phyloP scores from a whole-genome alignment of 2,113 vertebrate genomes.

The Anguilla japonica region DNA sequence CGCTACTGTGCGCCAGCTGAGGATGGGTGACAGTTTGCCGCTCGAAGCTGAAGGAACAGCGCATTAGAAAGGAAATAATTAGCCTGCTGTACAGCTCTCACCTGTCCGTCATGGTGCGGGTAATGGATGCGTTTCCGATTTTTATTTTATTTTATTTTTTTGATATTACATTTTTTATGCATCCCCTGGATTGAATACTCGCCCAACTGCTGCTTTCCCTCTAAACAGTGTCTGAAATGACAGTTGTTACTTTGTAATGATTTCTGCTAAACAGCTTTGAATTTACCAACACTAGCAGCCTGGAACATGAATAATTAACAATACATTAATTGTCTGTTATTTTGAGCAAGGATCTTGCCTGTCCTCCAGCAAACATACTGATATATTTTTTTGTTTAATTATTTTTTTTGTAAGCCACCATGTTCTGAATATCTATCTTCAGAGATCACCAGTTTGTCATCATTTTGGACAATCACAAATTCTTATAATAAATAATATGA shows the following conservation, averaged over 20 bases:
- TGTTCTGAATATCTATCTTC: not conserved
- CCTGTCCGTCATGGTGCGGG: not conserved
- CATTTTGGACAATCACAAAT: not conserved
- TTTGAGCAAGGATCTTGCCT: not conserved
- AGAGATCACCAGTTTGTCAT: not conserved
- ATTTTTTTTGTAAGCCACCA: not conserved
- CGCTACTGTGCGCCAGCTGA: not conserved
- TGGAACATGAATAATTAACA: no score
- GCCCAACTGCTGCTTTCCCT: no score
- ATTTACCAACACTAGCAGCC: not conserved
- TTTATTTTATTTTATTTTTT: not conserved
- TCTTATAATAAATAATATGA: no score
- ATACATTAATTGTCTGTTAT: not conserved
- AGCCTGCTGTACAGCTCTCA: not conserved
- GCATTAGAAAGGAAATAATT: not conserved
- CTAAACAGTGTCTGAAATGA: not conserved
- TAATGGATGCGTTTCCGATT: not conserved
- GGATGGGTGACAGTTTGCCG: not conserved
- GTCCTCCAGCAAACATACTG: not conserved
- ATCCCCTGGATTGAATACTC: not conserved
- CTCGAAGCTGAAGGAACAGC: not conserved
- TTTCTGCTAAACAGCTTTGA: not conserved
- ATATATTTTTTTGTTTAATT: not conserved
- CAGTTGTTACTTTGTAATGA: not conserved
- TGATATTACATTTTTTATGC: not conserved